These are phyloP conservation scores for Nomada ruficornis DNA, from an alignment of 2,888 invertebrate species.

Conservation along the genomic window DNA sequence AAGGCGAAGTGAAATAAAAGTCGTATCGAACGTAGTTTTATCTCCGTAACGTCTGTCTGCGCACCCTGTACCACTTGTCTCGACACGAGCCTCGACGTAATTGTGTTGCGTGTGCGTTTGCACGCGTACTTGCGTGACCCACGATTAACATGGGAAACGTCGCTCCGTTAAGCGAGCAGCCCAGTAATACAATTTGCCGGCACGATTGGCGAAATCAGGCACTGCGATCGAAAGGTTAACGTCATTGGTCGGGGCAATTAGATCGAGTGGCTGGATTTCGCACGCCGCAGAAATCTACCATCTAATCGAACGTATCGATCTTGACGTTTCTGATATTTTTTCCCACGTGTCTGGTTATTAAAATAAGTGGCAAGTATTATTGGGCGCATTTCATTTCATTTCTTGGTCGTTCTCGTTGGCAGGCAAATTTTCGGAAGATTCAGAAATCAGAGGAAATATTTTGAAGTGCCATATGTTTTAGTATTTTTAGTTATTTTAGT, in stretches of 20 bases:
- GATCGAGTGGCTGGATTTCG: constrained; percentile 40
- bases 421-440: too few species aligned
- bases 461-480: too few species aligned
- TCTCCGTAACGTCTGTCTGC: constrained; percentile 8
- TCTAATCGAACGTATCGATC: constrained; percentile 48
- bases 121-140: constrained; percentile 47
- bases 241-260: constrained; percentile 16
- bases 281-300: constrained; percentile 26
- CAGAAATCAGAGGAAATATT: too few species aligned
- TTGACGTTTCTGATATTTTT: constrained; percentile 18
- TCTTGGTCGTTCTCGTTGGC: too few species aligned
- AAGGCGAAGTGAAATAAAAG: constrained; percentile 26
- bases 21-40: constrained; percentile 18
- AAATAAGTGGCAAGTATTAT: not conserved
- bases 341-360: constrained; percentile 16
- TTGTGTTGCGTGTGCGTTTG: constrained; percentile 45
- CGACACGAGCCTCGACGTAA: constrained; percentile 45
- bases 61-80: constrained; percentile 12
- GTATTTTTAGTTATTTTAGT: too few species aligned
- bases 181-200: not conserved
- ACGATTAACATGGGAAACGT: constrained; percentile 40
- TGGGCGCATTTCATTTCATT: too few species aligned
- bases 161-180: constrained; percentile 17
- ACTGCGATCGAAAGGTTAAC: constrained; percentile 24
- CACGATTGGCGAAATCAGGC: not conserved